Conservation (phyloP, 2,888 invertebrate species). For the Drosophila colorata region DNA sequence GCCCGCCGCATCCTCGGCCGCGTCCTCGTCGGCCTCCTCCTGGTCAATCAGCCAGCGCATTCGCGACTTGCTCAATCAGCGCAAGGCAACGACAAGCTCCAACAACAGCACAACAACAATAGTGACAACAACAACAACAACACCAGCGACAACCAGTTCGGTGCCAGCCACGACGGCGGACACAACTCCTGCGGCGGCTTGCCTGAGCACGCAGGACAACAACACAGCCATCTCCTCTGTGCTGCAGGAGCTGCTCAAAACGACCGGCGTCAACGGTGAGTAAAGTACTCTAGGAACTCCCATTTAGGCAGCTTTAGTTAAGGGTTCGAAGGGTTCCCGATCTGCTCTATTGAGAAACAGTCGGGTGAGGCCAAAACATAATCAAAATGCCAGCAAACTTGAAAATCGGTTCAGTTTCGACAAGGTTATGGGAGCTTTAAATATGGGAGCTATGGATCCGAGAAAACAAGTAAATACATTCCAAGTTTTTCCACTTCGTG, state of each 20-base stretch:
- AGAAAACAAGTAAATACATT: too few relatives aligned
- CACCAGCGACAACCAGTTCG: slow-evolving; percentile 4
- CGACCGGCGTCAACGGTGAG: slow-evolving; percentile 58
- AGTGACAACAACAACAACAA: neutral
- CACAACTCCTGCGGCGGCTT: neutral
- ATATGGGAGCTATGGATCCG: too few relatives aligned
- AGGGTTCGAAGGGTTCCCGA: too few relatives aligned
- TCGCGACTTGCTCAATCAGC: slow-evolving; percentile 59
- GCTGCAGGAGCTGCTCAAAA: slow-evolving; percentile 25
- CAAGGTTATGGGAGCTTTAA: too few relatives aligned
- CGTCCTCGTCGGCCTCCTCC: neutral
- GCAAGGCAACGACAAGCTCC: neutral
- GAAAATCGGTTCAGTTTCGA: too few relatives aligned
- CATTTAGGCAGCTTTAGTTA: neutral
- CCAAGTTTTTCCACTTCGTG: too few relatives aligned
- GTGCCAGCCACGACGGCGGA: neutral
- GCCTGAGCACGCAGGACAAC: too few relatives aligned
- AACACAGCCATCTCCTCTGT: slow-evolving; percentile 3
- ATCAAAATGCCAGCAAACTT: too few relatives aligned
- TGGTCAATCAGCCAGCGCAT: slow-evolving; percentile 48
- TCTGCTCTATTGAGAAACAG: too few relatives aligned
- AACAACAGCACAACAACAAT: too few relatives aligned
- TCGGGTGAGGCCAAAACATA: too few relatives aligned
- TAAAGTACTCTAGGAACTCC: neutral
- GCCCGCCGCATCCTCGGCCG: too few relatives aligned